phyloP scores from a whole-genome alignment of 2,888 invertebrate genomes.

The Clostera curtula region DNA sequence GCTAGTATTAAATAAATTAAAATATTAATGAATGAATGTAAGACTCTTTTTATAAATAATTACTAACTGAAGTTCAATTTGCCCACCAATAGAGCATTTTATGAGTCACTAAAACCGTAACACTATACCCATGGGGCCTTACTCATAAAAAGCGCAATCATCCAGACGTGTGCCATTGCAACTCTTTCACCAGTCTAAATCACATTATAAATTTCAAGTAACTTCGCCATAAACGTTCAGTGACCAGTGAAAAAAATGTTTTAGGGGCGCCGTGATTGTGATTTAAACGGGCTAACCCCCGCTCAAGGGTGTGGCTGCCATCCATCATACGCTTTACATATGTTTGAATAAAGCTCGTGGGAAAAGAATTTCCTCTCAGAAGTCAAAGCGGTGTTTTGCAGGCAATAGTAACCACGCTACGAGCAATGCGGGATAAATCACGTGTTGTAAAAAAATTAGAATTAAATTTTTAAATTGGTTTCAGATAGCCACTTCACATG shows the following conservation, averaged over 20 bases:
- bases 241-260: slow-evolving; percentile 66
- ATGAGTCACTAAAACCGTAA: slow-evolving; percentile 31
- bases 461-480: too few species aligned
- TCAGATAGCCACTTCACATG: too few species aligned
- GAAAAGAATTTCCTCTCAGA: slow-evolving; percentile 75
- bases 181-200: slow-evolving; percentile 58
- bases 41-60: too few species aligned
- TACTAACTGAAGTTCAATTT: too few species aligned
- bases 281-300: slow-evolving; percentile 68
- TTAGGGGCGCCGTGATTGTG: slow-evolving; percentile 62
- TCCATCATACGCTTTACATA: slow-evolving; percentile 77
- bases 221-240: slow-evolving; percentile 30
- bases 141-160: slow-evolving; percentile 64
- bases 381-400: slow-evolving; percentile 62
- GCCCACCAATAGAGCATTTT: too few species aligned
- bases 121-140: slow-evolving; percentile 44
- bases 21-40: too few species aligned
- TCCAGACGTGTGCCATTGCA: slow-evolving; percentile 59
- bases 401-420: slow-evolving; percentile 38
- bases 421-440: slow-evolving; percentile 2
- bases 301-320: slow-evolving; percentile 53
- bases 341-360: slow-evolving; percentile 76
- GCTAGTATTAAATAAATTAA: slow-evolving; percentile 10
- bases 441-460: too few species aligned
- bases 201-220: slow-evolving; percentile 65